Conservation (phyloP, 2,113 vertebrate species). For the Onychorhynchus coronatus region DNA sequence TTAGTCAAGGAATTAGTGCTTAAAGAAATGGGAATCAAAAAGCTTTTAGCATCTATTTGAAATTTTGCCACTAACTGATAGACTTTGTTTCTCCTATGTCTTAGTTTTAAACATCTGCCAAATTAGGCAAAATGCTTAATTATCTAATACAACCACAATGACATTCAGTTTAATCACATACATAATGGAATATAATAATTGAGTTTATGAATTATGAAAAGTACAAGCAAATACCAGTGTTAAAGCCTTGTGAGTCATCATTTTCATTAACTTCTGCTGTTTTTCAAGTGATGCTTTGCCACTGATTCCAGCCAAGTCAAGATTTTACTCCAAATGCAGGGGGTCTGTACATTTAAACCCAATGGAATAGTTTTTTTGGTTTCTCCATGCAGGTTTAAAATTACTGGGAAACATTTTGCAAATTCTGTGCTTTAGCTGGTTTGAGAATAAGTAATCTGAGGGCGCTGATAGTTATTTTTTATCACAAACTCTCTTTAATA, state of each 20-base stretch:
- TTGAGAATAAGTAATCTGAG: not conserved
- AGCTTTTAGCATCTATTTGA: not conserved
- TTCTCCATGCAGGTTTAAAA: not conserved
- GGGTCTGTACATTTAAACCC: rapidly evolving
- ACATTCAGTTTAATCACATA: not conserved
- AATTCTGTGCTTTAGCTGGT: not conserved
- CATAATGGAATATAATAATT: not conserved
- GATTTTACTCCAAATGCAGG: not conserved
- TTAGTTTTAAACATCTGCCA: not conserved
- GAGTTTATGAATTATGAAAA: not conserved
- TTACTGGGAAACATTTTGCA: not conserved
- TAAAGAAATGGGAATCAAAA: not conserved
- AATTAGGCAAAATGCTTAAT: not conserved
- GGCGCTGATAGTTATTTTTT: not conserved
- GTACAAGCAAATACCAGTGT: not conserved
- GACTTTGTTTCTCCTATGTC: not conserved
- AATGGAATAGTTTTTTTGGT: not conserved
- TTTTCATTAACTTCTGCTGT: not conserved
- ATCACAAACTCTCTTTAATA: not conserved
- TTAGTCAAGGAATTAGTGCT: not conserved
- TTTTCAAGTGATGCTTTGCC: not conserved
- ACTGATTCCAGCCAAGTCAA: not conserved
- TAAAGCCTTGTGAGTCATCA: not conserved
- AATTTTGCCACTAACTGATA: not conserved
- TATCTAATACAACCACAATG: not conserved